Conservation (phyloP, 2,888 invertebrate genomes). For the Drosophila yooni region DNA sequence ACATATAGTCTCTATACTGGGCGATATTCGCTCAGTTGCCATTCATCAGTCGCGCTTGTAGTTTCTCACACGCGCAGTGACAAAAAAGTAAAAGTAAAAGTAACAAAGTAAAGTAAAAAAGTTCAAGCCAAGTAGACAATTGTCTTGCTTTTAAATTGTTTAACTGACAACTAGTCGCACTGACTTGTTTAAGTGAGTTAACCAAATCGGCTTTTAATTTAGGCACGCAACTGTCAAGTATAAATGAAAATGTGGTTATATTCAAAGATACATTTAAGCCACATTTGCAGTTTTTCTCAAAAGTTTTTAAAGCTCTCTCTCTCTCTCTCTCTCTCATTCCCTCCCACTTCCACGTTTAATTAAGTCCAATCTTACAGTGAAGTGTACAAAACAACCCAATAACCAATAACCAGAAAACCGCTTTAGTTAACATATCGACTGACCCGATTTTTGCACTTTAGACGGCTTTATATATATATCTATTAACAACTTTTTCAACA, state of each 20-base stretch:
- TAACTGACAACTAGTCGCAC: neutral
- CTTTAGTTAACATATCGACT: neutral
- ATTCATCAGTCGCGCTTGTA: conserved; percentile 32
- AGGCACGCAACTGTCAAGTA: neutral
- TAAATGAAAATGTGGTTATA: neutral
- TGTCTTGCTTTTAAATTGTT: neutral
- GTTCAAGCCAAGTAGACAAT: neutral
- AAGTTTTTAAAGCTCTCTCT: neutral
- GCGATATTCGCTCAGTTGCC: conserved; percentile 48
- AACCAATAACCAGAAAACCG: neutral
- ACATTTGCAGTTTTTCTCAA: neutral
- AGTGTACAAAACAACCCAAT: neutral
- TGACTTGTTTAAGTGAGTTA: neutral
- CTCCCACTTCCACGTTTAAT: neutral
- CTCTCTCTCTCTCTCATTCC: too few species aligned
- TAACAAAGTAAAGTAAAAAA: neutral
- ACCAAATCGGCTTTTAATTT: neutral
- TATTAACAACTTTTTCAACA: neutral
- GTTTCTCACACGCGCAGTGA: neutral
- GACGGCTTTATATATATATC: neutral
- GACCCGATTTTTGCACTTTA: neutral
- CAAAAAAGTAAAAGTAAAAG: conserved; percentile 1
- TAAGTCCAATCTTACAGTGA: neutral
- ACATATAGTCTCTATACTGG: conserved; percentile 34
- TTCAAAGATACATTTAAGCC: neutral